Evolutionary conservation across 1,140 invertebrate species (phyloP).

Genomic region (Triops cancriformis): DNA sequence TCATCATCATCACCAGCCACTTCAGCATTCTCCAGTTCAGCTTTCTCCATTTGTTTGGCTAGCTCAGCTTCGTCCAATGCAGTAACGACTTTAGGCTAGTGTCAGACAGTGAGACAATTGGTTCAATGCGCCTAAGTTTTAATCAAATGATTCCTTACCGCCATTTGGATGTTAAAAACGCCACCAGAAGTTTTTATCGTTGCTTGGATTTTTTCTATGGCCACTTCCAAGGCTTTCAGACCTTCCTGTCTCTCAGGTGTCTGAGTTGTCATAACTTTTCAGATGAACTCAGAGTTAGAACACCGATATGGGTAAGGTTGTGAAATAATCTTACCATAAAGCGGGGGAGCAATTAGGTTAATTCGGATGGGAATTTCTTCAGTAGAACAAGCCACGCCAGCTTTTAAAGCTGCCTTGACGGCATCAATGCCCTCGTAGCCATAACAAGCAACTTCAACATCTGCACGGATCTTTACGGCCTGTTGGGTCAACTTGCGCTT

Average conservation of each 20-base stretch:
- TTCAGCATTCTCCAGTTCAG: slow-evolving; percentile 89
- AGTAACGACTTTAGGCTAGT: slow-evolving; percentile 92
- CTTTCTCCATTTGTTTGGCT: slow-evolving; percentile 81
- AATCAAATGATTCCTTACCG: slow-evolving; percentile 51
- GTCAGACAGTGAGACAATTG: slow-evolving; percentile 30
- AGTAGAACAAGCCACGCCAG: slow-evolving; percentile 85
- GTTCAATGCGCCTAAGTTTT: slow-evolving; percentile 2
- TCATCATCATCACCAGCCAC: slow-evolving; percentile 77
- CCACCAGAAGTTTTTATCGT: slow-evolving; percentile 74
- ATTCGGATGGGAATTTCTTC: slow-evolving; percentile 95
- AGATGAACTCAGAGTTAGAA: slow-evolving; percentile 32
- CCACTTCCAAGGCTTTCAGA: slow-evolving; percentile 74
- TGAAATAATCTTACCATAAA: slow-evolving; percentile 59
- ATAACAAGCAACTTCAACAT: slow-evolving; percentile 97
- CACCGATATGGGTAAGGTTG: neutral
- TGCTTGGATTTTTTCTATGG: slow-evolving; percentile 76
- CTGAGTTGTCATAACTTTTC: slow-evolving; percentile 91
- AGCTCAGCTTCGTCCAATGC: slow-evolving; percentile 94
- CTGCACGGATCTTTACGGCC: slow-evolving; percentile 93
- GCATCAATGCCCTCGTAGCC: slow-evolving; percentile 99
- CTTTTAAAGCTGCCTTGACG: slow-evolving; percentile 84
- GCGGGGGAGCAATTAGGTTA: slow-evolving; percentile 95
- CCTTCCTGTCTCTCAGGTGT: slow-evolving; percentile 94
- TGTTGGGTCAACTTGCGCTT: slow-evolving; percentile 94
- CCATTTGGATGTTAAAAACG: slow-evolving; percentile 89